Conservation (phyloP, 2,888 invertebrate genomes). For the Morpho helenor region DNA sequence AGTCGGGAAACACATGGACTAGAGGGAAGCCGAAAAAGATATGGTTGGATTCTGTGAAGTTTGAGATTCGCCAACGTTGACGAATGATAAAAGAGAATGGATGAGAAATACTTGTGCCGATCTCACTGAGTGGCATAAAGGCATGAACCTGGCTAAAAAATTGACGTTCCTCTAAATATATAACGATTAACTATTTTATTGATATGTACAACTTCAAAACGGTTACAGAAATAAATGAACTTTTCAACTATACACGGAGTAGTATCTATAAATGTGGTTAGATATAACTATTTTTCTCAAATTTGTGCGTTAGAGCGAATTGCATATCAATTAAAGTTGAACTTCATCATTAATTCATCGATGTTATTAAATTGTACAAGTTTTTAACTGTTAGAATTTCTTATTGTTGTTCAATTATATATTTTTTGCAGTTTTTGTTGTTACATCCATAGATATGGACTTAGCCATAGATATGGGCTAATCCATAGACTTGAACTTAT, state of each 20-base stretch:
- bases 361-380: neutral
- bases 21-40: too few species aligned
- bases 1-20: too few species aligned
- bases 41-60: too few species aligned
- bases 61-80: too few species aligned
- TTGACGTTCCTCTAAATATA: neutral
- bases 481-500: too few species aligned
- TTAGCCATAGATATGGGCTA: too few species aligned
- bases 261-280: neutral
- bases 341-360: neutral
- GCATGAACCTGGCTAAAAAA: too few species aligned
- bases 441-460: too few species aligned
- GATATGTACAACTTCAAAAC: slow-evolving; percentile 10
- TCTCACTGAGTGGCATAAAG: too few species aligned
- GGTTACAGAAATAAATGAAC: neutral
- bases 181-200: slow-evolving; percentile 1
- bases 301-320: neutral
- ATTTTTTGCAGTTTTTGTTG: too few species aligned
- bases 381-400: neutral
- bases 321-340: neutral
- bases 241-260: neutral
- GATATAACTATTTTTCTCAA: neutral
- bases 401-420: neutral
- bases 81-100: neutral
- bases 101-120: neutral